Conservation (phyloP, 2,797 vertebrate genomes). For the Gymnocypris eckloni region DNA sequence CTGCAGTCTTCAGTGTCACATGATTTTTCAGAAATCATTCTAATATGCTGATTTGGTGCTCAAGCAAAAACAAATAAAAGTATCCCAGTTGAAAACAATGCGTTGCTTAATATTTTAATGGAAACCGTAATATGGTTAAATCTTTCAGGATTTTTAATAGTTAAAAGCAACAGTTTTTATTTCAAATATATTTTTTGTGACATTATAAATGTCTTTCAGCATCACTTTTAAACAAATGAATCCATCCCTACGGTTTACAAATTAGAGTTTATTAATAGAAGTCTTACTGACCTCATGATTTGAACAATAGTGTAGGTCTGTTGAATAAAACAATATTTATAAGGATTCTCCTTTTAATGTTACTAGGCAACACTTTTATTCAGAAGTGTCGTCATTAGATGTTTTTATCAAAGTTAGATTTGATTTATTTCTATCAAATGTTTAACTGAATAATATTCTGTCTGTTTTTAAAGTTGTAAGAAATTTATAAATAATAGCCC, state of each 20-base stretch:
- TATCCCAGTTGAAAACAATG: background rate
- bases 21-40: background rate
- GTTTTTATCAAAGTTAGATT: too few relatives aligned
- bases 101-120: background rate
- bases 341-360: background rate
- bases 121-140: background rate
- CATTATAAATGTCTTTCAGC: background rate
- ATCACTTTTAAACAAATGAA: background rate
- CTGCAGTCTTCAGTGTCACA: background rate
- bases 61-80: background rate
- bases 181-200: background rate
- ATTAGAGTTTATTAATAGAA: background rate
- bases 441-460: too few relatives aligned
- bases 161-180: background rate
- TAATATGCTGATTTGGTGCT: background rate
- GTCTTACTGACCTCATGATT: background rate
- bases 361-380: background rate
- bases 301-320: background rate
- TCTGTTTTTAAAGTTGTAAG: too few relatives aligned
- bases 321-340: background rate
- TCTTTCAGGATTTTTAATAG: background rate
- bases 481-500: background rate
- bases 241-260: background rate
- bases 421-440: too few relatives aligned
- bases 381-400: background rate